A percentile compares a stretch with the other conserved stretches of the same genome.
Evolutionary conservation across 35 echinoderm and acorn worm species (phyloP).

Genomic region (Ptychodera flava): DNA sequence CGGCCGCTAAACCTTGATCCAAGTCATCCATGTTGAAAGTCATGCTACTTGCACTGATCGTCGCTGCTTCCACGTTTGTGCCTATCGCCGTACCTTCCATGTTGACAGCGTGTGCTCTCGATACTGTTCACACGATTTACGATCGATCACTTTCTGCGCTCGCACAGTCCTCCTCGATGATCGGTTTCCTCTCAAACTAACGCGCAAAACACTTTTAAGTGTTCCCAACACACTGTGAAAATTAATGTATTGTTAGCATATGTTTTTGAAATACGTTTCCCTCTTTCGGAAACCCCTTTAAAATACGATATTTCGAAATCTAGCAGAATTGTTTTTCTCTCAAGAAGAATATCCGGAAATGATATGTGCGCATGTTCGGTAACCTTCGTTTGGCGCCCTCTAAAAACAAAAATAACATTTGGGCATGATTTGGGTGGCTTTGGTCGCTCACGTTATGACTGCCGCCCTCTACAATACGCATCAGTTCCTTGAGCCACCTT

Average conservation of each 20-base stretch:
- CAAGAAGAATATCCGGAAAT: background rate
- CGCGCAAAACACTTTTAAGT: too few species aligned
- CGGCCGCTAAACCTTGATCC: slow-evolving; percentile 40
- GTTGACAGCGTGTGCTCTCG: background rate
- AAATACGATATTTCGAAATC: background rate
- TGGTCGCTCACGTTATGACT: too few species aligned
- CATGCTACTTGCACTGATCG: background rate
- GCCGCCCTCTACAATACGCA: too few species aligned
- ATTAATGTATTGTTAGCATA: background rate
- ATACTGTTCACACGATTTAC: background rate
- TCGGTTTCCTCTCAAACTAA: too few species aligned
- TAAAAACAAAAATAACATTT: too few species aligned
- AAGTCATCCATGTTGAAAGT: slow-evolving; percentile 45
- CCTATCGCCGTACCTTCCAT: background rate
- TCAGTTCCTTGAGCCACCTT: too few species aligned
- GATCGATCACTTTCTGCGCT: background rate
- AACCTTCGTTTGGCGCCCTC: background rate
- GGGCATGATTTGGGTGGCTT: too few species aligned
- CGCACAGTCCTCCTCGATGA: too few species aligned
- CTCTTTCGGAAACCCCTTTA: background rate
- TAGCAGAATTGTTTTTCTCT: background rate
- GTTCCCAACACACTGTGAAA: too few species aligned
- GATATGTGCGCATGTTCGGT: background rate
- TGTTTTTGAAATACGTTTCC: background rate
- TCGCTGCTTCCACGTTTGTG: too few species aligned